These are phyloP conservation scores for Sphyrna mokarran DNA, from an alignment of 2,113 vertebrate species.

Conservation along the genomic window DNA sequence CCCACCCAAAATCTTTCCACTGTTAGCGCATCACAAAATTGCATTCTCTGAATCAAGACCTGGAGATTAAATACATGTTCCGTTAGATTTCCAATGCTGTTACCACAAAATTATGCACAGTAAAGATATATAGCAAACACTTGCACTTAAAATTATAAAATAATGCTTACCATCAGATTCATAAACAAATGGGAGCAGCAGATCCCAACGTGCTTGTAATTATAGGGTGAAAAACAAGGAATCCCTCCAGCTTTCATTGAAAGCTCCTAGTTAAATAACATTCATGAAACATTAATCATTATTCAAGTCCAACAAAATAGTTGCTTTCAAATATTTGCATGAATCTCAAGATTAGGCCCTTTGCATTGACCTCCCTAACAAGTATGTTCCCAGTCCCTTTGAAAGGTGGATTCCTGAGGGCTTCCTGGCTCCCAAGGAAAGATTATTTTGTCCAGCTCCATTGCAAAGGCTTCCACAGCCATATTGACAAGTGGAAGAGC, in stretches of 20 bases:
- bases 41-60: neutral
- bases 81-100: neutral
- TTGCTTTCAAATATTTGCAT: neutral
- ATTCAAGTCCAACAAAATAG: neutral
- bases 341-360: neutral
- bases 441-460: neutral
- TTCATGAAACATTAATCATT: neutral
- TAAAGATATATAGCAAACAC: neutral
- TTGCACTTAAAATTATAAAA: too few relatives aligned
- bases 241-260: neutral
- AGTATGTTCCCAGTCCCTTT: neutral
- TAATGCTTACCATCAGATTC: conserved; percentile 23
- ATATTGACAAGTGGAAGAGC: neutral
- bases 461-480: too few relatives aligned
- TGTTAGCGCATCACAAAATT: neutral
- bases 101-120: neutral
- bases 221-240: neutral
- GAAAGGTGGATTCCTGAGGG: neutral
- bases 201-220: neutral
- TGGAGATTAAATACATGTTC: neutral
- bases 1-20: neutral
- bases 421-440: neutral
- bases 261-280: neutral
- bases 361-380: neutral
- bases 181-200: conserved; percentile 27